Evolutionary conservation across 2,113 vertebrate species (phyloP), one percentile per base, ranked within the genome.

Genomic region (Xiphorhynchus elegans): DNA sequence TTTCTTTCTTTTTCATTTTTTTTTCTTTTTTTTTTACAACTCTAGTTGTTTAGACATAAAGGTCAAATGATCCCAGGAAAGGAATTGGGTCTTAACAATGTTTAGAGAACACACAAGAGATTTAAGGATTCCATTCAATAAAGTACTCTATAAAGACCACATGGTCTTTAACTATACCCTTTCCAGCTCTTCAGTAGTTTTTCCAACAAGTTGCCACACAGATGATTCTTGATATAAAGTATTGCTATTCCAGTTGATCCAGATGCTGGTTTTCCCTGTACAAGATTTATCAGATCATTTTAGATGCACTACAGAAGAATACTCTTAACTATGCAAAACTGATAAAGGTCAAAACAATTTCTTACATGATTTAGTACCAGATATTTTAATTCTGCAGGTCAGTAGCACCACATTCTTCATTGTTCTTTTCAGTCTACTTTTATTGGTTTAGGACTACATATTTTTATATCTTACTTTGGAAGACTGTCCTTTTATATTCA

Each of bases 381-480:
- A 67, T 63, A 80, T 74, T 85, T 80, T 47, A 59, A 75, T 74
- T 80, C 47, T 37, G 40, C 40, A 73, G 40, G 40, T 31, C 58
- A 68, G 40, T 52, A 63, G 26, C 40, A 58, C 42, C 31, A 39
- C 16, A 33, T 46, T 69, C 82, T 77, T 46, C 67, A 23, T 47
- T 81, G 42, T n/a, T 92, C 25, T 67, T 77, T 78, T 63, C 49
- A 29, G 31, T 25, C 24, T 39, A 35, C 18, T 84, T 82, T 80
- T 39, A 52, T 1, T 11, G 33, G 50, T 92, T 52, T 40, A 75
- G 13, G 35, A 75, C 0, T 5, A 60, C 0, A 0, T 46, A 17
- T 79, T 87, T 87, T 91, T 75, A 15, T 29, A 46, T 59, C 17
- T 50, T 28, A 31, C 56, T 84, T 79, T 75, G 68, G 55, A 86